Evolutionary conservation across 2,113 vertebrate species (phyloP).

Genomic region (Crotalus helleri): DNA sequence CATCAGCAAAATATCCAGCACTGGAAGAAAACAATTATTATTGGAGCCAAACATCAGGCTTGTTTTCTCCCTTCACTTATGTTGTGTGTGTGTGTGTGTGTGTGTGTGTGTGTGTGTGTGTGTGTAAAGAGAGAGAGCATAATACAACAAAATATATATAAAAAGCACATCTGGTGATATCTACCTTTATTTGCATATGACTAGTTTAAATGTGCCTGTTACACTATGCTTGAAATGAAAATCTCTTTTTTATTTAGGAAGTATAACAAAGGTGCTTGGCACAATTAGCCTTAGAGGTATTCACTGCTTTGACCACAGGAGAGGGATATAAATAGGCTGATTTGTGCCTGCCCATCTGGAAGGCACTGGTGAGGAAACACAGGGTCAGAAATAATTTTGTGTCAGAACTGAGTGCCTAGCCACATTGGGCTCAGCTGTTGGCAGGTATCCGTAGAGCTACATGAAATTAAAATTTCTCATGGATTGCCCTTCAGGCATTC

Average conservation of each 20-base stretch:
- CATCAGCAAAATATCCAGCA: background rate
- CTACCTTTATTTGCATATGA: background rate
- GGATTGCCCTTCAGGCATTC: background rate
- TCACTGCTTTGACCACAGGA: slow-evolving; percentile 18
- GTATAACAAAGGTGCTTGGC: slow-evolving; percentile 21
- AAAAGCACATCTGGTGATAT: background rate
- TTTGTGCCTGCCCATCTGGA: slow-evolving; percentile 51
- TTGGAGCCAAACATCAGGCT: background rate
- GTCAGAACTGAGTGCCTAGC: background rate
- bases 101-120: no score
- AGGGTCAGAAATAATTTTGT: slow-evolving; percentile 44
- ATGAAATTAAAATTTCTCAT: slow-evolving; percentile 1
- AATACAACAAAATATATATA: background rate
- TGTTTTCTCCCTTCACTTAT: background rate
- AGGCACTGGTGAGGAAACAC: slow-evolving; percentile 46
- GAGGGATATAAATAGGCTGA: slow-evolving; percentile 60
- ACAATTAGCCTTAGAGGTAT: slow-evolving; percentile 33
- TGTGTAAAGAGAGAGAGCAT: background rate
- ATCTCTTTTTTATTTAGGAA: slow-evolving; percentile 10
- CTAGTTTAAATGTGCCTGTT: background rate
- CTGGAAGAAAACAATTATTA: background rate
- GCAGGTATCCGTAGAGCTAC: slow-evolving; percentile 11
- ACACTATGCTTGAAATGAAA: background rate
- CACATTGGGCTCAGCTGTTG: slow-evolving; percentile 47
- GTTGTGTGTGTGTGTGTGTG: background rate